Conservation (phyloP, 2,888 invertebrate genomes). For the Choristoneura rosaceana region DNA sequence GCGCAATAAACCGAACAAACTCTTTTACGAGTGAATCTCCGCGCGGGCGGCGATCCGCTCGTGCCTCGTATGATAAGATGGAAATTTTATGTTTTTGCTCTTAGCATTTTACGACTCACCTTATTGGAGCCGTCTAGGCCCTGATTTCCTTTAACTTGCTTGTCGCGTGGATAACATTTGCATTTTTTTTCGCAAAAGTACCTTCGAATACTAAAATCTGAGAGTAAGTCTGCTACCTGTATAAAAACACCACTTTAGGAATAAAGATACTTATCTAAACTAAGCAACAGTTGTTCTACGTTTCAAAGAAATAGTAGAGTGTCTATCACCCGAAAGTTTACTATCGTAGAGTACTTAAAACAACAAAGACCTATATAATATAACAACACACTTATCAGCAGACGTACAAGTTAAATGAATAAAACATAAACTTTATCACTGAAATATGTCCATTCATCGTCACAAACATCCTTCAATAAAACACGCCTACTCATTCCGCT, state of each 20-base stretch:
- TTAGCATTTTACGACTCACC: conserved; percentile 42
- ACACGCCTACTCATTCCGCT: background rate
- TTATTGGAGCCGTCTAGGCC: conserved; percentile 35
- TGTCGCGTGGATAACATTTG: conserved; percentile 23
- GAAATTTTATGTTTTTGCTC: conserved; percentile 43
- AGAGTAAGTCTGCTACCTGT: background rate
- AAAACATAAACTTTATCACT: too few relatives aligned
- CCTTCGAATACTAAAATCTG: background rate
- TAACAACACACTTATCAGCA: background rate
- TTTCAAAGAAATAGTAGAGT: background rate
- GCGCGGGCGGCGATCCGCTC: conserved; percentile 38
- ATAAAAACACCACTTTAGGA: too few relatives aligned
- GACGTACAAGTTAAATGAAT: background rate
- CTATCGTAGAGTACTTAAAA: too few relatives aligned
- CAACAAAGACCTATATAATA: background rate
- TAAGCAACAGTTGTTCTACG: background rate
- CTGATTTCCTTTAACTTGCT: conserved; percentile 33
- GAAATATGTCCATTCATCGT: background rate
- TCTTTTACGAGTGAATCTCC: conserved; percentile 66
- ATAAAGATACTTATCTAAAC: background rate
- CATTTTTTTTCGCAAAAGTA: conserved; percentile 19
- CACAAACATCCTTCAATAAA: background rate
- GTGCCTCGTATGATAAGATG: conserved; percentile 45
- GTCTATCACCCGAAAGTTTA: background rate
- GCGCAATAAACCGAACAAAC: conserved; percentile 63